These are phyloP conservation scores for Conus betulinus DNA, from an alignment of 1,140 invertebrate species.

Conservation along the genomic window DNA sequence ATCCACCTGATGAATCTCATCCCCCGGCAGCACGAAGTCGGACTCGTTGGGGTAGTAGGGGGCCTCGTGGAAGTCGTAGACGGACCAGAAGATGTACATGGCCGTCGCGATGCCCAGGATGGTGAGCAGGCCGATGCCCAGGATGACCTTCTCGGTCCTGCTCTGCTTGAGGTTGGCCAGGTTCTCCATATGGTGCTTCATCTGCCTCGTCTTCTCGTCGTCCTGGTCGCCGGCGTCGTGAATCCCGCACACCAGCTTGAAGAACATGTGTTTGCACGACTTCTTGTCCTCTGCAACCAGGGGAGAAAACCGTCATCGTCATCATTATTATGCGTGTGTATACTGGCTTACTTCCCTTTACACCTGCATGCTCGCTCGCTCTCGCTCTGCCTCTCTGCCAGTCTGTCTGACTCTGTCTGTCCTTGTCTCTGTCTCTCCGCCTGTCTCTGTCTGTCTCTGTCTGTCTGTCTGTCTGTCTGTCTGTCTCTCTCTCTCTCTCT, in stretches of 20 bases:
- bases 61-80: conserved; percentile 53
- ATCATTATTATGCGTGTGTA: no score
- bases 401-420: no score
- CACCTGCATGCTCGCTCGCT: no score
- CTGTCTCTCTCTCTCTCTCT: no score
- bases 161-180: neutral
- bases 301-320: no score
- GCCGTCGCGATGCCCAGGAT: conserved; percentile 52
- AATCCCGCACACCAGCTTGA: neutral
- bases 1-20: neutral
- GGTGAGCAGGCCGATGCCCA: conserved; percentile 44
- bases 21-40: conserved; percentile 14
- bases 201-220: neutral
- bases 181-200: neutral
- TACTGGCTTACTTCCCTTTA: no score
- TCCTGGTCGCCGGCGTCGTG: neutral
- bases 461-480: no score
- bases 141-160: neutral
- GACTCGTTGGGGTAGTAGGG: conserved; percentile 36
- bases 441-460: no score
- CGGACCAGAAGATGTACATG: conserved; percentile 64
- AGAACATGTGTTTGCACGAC: neutral
- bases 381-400: no score
- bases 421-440: no score
- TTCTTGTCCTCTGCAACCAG: no score